These are phyloP conservation scores for Danio choprae DNA, from an alignment of 2,797 vertebrate species.

Conservation along the genomic window DNA sequence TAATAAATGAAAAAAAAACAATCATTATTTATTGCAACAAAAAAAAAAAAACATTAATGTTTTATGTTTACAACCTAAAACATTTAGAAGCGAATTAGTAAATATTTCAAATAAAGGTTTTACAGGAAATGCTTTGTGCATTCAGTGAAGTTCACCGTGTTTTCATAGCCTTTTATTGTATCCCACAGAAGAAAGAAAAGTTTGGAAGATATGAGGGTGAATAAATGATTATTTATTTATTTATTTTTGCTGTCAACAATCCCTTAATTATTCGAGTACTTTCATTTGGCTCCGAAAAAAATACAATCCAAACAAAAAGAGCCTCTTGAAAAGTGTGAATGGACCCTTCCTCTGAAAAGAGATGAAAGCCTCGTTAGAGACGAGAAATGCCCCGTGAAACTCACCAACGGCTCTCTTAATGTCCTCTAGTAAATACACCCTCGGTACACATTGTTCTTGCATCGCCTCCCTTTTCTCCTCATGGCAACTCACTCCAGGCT, in stretches of 20 bases:
- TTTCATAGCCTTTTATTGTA: not conserved
- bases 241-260: not conserved
- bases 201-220: not conserved
- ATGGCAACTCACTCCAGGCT: constrained; percentile 20
- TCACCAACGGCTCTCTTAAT: constrained; percentile 25
- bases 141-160: too few relatives aligned
- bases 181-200: not conserved
- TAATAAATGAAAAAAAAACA: too few relatives aligned
- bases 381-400: not conserved
- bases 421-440: constrained; percentile 32
- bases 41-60: not conserved
- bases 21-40: not conserved
- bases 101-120: not conserved
- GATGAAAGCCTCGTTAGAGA: constrained; percentile 13
- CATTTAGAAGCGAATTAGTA: not conserved
- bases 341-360: constrained; percentile 21
- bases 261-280: not conserved
- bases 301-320: not conserved
- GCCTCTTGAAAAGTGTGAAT: constrained; percentile 19
- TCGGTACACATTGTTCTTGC: not conserved
- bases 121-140: too few relatives aligned
- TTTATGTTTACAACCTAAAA: too few relatives aligned
- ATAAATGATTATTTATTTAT: not conserved
- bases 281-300: not conserved
- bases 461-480: not conserved